These are phyloP conservation scores for Deilephila elpenor DNA, from an alignment of 2,888 invertebrate genomes.

Conservation along the genomic window DNA sequence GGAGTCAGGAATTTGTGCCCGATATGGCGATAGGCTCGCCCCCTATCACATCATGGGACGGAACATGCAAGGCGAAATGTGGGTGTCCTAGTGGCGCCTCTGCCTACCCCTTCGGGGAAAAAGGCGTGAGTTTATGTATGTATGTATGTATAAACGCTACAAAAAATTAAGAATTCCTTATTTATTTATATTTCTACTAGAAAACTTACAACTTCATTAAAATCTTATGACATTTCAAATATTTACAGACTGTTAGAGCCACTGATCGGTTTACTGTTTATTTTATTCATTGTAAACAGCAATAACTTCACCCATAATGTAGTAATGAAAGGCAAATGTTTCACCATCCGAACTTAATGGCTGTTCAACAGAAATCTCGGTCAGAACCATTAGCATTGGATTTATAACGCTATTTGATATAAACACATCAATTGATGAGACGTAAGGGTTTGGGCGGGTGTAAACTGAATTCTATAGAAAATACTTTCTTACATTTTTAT, in stretches of 20 bases:
- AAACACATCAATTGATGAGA: neutral
- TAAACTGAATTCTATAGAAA: neutral
- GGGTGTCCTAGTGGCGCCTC: no score
- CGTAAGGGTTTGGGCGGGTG: neutral
- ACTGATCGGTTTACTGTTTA: neutral
- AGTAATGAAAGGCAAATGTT: constrained; percentile 9
- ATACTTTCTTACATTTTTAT: neutral
- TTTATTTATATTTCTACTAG: no score
- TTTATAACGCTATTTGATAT: constrained; percentile 7
- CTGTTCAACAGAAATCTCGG: constrained; percentile 11
- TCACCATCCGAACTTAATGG: neutral
- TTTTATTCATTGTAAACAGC: neutral
- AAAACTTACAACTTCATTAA: neutral
- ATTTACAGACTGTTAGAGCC: neutral
- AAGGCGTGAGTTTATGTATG: no score
- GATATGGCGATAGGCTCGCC: no score
- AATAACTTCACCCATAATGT: neutral
- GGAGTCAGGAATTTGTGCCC: no score
- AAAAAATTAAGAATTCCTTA: no score
- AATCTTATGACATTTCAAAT: neutral
- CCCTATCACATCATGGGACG: no score
- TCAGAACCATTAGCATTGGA: neutral
- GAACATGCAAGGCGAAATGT: no score
- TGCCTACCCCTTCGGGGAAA: no score
- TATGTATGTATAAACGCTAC: no score